These are phyloP conservation scores for Drosophila ezoana DNA, from an alignment of 2,888 invertebrate species.

Conservation along the genomic window DNA sequence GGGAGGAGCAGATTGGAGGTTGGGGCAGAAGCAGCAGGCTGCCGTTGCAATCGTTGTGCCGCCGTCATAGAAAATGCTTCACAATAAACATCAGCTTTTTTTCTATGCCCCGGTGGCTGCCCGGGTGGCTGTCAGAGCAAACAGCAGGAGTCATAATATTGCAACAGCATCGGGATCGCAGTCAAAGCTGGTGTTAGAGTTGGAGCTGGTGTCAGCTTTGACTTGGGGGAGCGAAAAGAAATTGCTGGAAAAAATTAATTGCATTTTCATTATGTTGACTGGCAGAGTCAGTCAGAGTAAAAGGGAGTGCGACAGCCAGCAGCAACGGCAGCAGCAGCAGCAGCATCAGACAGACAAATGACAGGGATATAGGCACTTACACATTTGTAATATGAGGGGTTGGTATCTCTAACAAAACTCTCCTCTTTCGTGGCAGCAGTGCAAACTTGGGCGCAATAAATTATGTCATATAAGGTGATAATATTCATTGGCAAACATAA, in stretches of 20 bases:
- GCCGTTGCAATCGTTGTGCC: slow-evolving; percentile 63
- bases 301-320: slow-evolving; percentile 7
- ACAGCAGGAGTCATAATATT: slow-evolving; percentile 82
- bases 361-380: slow-evolving; percentile 68
- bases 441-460: slow-evolving; percentile 1
- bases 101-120: slow-evolving; percentile 9
- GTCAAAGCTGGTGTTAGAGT: slow-evolving; percentile 37
- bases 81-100: slow-evolving; percentile 71
- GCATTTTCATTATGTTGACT: slow-evolving; percentile 85
- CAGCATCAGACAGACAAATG: slow-evolving; percentile 72
- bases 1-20: not conserved
- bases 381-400: slow-evolving; percentile 15
- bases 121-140: slow-evolving; percentile 60
- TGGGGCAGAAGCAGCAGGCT: slow-evolving; percentile 24
- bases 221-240: slow-evolving; percentile 69
- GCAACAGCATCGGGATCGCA: slow-evolving; percentile 71
- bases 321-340: slow-evolving; percentile 48
- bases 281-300: slow-evolving; percentile 48
- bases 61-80: slow-evolving; percentile 72
- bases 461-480: not conserved
- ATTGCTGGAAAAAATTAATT: slow-evolving; percentile 84
- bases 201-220: slow-evolving; percentile 53
- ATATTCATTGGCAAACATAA: slow-evolving; percentile 8
- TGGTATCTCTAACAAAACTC: slow-evolving; percentile 25
- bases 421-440: slow-evolving; percentile 15